Percentiles rank a stretch among this genome's conserved stretches.
phyloP scores from a whole-genome alignment of 2,113 vertebrate genomes.

The Scytalopus superciliaris region DNA sequence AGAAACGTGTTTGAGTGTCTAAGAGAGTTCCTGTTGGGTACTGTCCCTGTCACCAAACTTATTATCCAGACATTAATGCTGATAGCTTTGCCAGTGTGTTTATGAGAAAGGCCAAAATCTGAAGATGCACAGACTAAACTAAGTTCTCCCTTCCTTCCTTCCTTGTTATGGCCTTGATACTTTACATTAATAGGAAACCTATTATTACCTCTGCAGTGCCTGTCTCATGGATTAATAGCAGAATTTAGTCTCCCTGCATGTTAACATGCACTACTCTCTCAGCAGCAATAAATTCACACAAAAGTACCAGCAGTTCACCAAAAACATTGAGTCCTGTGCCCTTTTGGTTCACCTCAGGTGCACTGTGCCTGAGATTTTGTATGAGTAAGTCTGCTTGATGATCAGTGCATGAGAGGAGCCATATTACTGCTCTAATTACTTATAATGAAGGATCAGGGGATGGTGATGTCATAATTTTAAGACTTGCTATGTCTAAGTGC shows the following conservation, averaged over 20 bases:
- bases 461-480: constrained; percentile 64
- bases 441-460: constrained; percentile 47
- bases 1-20: neutral
- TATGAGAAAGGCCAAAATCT: constrained; percentile 44
- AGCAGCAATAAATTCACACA: constrained; percentile 46
- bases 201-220: neutral
- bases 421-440: constrained; percentile 58
- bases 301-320: constrained; percentile 32
- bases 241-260: constrained; percentile 35
- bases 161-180: neutral
- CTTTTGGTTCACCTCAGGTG: constrained; percentile 38
- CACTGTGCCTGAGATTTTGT: neutral
- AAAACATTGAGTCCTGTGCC: constrained; percentile 41
- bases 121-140: constrained; percentile 44
- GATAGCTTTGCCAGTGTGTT: constrained; percentile 46
- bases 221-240: constrained; percentile 55
- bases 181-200: neutral
- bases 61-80: constrained; percentile 11
- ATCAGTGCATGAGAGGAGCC: neutral
- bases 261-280: constrained; percentile 34
- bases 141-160: constrained; percentile 31
- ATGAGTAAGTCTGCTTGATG: constrained; percentile 25
- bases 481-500: constrained; percentile 61
- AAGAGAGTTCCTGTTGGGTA: constrained; percentile 20
- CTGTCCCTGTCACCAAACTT: neutral